Base-by-base conservation (phyloP, 1,140 invertebrate genomes). In the Zophobas morio region DNA sequence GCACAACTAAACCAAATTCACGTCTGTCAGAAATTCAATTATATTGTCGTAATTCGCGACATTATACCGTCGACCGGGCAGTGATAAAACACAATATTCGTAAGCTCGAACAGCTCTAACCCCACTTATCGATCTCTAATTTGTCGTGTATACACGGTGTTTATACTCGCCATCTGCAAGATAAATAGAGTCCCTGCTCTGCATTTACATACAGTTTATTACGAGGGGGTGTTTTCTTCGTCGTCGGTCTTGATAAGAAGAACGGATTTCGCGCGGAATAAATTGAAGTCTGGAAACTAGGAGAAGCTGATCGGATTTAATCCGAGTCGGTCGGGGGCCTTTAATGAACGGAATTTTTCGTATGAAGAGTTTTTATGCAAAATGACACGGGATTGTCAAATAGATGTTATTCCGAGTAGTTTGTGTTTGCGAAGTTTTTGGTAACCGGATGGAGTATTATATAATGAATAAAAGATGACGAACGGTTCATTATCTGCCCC, bases 181-280 rank as follows among this genome's bases (percentile, higher is more conserved):
- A 66, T 40, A 66, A 66, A 66, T 66, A 66, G 39, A 47, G 60
- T 42, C 60, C 60, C 60, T 42, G 49, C 60, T 66, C 42, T 66
- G 60, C 60, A 66, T 66, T 66, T 66, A 66, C 56, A 60, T 66
- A 42, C 42, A 66, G 60, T 66, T 66, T 66, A 66, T 66, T 66
- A 20, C 8, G 33, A 4, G 60, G 60, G 8, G 39, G 60, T 33
- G 37, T 6, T 66, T 42, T 42, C 49, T 51, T 51, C 49, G 35
- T 1, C 60, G 60, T 66, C 60, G 42, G 42, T 66, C 42, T 66
- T 66, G 34, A 6, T 35, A 39, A n/a, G 60, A 66, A n/a, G 49
- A 51, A 51, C 60, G 60, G 39, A 42, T 66, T 66, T 66, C 32
- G 60, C 39, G 60, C 37, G 5, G 39, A 66, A 66, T 66, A 66